Percentiles rank a stretch among this genome's conserved stretches.
Conservation (phyloP, 1,140 invertebrate species). For the Yoshiicerus persimilis region DNA sequence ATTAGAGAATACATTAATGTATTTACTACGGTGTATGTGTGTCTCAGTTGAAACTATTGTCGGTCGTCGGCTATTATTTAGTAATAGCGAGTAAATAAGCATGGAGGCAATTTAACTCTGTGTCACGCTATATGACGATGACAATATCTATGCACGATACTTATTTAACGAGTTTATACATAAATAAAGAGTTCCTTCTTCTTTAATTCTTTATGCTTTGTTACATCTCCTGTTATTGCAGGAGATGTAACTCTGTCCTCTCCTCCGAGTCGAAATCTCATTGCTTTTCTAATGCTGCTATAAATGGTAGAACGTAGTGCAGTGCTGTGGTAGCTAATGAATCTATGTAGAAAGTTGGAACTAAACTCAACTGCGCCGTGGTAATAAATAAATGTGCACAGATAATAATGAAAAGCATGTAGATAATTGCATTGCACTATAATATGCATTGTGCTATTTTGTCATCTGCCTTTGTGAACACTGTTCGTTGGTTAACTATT, state of each 20-base stretch:
- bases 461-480: not conserved
- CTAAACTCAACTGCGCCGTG: not conserved
- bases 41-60: not conserved
- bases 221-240: not conserved
- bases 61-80: not conserved
- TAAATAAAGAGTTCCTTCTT: not conserved
- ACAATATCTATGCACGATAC: not conserved
- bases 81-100: slow-evolving; percentile 3
- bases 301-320: too few species aligned
- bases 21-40: not conserved
- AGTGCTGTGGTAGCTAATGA: not conserved
- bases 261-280: not conserved
- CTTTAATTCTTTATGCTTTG: not conserved
- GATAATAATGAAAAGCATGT: not conserved
- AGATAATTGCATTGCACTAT: not conserved
- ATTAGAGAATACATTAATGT: not conserved
- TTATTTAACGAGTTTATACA: not conserved
- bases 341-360: not conserved
- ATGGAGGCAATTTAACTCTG: not conserved
- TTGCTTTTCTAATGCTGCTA: not conserved
- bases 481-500: not conserved
- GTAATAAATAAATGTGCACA: not conserved
- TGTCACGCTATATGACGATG: not conserved
- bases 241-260: not conserved
- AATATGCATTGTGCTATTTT: not conserved